Conservation (phyloP, 2,797 vertebrate genomes). For the Psittacula derbiana region DNA sequence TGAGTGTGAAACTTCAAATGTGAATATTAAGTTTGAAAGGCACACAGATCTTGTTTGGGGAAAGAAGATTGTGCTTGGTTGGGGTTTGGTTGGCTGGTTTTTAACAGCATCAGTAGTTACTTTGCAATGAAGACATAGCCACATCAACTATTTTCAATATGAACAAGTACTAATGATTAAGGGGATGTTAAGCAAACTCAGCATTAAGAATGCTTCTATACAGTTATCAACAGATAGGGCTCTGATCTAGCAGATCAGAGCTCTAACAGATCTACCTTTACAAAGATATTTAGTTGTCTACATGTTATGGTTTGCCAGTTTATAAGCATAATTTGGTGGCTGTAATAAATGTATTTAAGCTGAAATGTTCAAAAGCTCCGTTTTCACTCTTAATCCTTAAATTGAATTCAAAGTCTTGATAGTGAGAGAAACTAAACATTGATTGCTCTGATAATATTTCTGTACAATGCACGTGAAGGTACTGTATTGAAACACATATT, state of each 20-base stretch:
- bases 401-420: background rate
- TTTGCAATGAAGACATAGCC: background rate
- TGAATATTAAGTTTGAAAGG: background rate
- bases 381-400: background rate
- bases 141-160: background rate
- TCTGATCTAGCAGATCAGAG: background rate
- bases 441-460: background rate
- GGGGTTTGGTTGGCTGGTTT: background rate
- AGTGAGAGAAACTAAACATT: background rate
- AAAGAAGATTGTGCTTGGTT: background rate
- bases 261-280: background rate
- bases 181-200: background rate
- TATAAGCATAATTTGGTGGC: background rate
- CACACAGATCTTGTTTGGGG: background rate
- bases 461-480: background rate
- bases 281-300: background rate
- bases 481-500: background rate
- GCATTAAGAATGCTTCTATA: background rate
- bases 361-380: background rate
- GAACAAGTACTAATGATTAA: background rate
- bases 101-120: background rate
- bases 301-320: background rate
- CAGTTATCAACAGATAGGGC: background rate
- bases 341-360: background rate
- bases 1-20: background rate